These are phyloP conservation scores for Corythornis leucogaster DNA, from an alignment of 2,797 vertebrate species.

Conservation along the genomic window DNA sequence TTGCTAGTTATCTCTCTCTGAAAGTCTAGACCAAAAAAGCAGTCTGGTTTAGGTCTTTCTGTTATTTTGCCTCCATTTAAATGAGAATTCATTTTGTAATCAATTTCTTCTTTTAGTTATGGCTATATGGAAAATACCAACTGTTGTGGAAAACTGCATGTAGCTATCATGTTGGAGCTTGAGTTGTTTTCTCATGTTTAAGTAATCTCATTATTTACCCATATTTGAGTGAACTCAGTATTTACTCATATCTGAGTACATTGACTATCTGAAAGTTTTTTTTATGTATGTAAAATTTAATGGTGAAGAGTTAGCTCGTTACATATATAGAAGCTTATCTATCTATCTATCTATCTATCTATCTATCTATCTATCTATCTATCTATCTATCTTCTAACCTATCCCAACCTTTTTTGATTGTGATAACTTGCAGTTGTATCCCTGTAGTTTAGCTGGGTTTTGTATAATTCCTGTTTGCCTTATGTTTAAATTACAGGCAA, in stretches of 20 bases:
- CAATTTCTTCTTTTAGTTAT: background rate
- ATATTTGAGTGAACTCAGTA: background rate
- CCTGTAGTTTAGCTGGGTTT: background rate
- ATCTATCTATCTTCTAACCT: background rate
- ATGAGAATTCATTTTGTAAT: background rate
- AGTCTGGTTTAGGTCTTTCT: background rate
- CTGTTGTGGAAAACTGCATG: accelerated
- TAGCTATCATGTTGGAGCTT: background rate
- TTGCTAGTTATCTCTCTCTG: background rate
- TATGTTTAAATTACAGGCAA: background rate
- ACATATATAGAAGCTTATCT: background rate
- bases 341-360: background rate
- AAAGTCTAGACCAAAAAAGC: background rate
- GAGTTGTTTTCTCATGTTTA: background rate
- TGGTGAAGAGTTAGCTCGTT: background rate
- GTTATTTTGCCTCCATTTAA: background rate
- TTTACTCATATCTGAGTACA: no score
- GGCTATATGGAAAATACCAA: background rate
- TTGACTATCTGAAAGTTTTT: background rate
- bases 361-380: no score
- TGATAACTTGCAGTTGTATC: background rate
- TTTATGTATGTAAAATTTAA: background rate
- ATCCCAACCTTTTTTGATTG: background rate
- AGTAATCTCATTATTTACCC: background rate
- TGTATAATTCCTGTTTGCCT: background rate